phyloP scores from a whole-genome alignment of 2,797 vertebrate genomes.

The Parotocinclus haroldoi region DNA sequence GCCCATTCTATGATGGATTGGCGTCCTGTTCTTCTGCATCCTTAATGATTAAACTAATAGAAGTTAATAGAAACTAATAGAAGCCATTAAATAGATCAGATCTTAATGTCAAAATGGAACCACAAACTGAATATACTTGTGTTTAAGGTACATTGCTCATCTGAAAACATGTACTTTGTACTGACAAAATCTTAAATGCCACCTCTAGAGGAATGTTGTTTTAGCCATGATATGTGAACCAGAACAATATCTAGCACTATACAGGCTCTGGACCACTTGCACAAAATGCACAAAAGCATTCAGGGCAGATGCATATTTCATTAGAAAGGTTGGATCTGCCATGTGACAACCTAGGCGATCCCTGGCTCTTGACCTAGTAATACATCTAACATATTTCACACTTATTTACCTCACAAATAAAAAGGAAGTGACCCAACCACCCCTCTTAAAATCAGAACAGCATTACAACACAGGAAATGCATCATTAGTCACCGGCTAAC shows the following conservation, averaged over 20 bases:
- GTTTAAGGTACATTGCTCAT: no score
- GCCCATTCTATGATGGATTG: no score
- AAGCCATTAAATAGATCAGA: no score
- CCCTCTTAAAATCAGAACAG: not conserved
- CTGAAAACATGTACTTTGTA: no score
- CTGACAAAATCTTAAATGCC: not conserved
- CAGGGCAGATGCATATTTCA: constrained; percentile 25
- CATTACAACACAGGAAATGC: not conserved
- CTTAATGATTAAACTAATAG: no score
- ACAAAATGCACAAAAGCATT: not conserved
- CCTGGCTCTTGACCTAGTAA: not conserved
- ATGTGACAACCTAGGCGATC: not conserved
- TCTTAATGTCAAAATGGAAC: no score
- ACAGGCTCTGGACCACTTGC: constrained; percentile 15
- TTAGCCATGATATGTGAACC: not conserved
- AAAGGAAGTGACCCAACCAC: not conserved
- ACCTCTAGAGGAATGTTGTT: not conserved
- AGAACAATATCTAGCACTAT: not conserved
- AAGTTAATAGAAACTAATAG: no score
- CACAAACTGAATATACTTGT: no score
- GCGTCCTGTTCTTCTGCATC: no score
- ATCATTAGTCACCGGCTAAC: not conserved
- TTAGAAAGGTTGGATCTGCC: constrained; percentile 14
- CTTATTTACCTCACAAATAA: constrained; percentile 10
- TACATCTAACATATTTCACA: not conserved